Evolutionary conservation across 2,888 invertebrate genomes (phyloP).

Genomic region (Lycaena phlaeas): DNA sequence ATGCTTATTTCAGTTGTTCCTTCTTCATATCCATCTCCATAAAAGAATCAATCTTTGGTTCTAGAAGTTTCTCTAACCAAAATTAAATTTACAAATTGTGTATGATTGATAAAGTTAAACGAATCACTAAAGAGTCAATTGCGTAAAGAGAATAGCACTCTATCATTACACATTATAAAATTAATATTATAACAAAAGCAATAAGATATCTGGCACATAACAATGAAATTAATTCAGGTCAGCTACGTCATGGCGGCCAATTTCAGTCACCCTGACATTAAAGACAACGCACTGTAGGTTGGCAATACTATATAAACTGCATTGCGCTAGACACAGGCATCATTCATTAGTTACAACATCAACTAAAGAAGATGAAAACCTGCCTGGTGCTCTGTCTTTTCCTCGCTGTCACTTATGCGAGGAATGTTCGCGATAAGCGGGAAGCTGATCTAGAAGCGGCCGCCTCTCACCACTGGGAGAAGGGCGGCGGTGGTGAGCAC

Average conservation of each 20-base stretch:
- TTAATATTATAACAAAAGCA: slow-evolving; percentile 8
- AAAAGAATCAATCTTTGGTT: too few relatives aligned
- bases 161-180: slow-evolving; percentile 8
- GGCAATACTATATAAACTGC: slow-evolving; percentile 65
- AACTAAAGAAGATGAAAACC: slow-evolving; percentile 45
- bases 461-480: slow-evolving; percentile 58
- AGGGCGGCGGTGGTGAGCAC: slow-evolving; percentile 76
- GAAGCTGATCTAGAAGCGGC: slow-evolving; percentile 66
- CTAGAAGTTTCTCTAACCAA: too few relatives aligned
- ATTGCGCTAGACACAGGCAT: slow-evolving; percentile 54
- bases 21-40: too few relatives aligned
- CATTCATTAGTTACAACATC: slow-evolving; percentile 59
- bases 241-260: slow-evolving; percentile 47
- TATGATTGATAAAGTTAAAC: too few relatives aligned
- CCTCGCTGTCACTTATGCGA: slow-evolving; percentile 53
- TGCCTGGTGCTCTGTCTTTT: slow-evolving; percentile 45
- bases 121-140: background rate
- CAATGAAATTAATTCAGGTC: slow-evolving; percentile 49
- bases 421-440: slow-evolving; percentile 60
- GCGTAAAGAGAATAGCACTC: background rate
- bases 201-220: slow-evolving; percentile 13
- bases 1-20: too few relatives aligned
- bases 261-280: slow-evolving; percentile 60
- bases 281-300: slow-evolving; percentile 41
- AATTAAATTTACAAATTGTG: too few relatives aligned